Conservation (phyloP, 1,140 invertebrate genomes). For the Telenomus remus region DNA sequence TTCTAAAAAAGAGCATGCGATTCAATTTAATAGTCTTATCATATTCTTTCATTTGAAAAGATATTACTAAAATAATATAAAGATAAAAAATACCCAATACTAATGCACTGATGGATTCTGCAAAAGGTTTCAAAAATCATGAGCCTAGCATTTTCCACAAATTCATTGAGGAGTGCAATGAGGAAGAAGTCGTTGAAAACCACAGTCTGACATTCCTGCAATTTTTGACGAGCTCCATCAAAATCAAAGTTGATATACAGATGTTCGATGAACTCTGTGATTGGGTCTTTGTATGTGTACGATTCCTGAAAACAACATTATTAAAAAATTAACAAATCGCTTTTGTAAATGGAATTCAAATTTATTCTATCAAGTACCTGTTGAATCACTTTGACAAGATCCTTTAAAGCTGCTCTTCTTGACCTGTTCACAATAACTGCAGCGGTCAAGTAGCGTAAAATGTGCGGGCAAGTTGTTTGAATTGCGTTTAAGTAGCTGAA, state of each 20-base stretch:
- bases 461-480: slow-evolving; percentile 99
- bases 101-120: slow-evolving; percentile 98
- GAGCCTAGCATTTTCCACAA: slow-evolving; percentile 98
- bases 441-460: slow-evolving; percentile 96
- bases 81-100: slow-evolving; percentile 88
- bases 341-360: neutral
- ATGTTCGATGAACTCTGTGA: slow-evolving; percentile 99
- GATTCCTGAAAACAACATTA: slow-evolving; percentile 82
- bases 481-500: slow-evolving; percentile 97
- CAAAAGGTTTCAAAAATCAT: slow-evolving; percentile 99
- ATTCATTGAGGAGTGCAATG: slow-evolving; percentile 95
- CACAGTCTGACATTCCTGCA: slow-evolving; percentile 97
- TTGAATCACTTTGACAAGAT: slow-evolving; percentile 99
- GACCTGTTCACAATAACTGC: slow-evolving; percentile 98
- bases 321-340: too few relatives aligned
- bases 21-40: too few relatives aligned
- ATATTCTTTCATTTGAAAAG: too few relatives aligned
- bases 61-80: too few relatives aligned
- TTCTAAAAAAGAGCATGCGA: slow-evolving; percentile 77
- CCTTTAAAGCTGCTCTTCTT: slow-evolving; percentile 93
- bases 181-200: slow-evolving; percentile 98
- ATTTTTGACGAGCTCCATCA: slow-evolving; percentile 96
- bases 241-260: slow-evolving; percentile 99
- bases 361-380: slow-evolving; percentile 78
- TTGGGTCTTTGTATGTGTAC: slow-evolving; percentile 98